Conservation (phyloP, 2,888 invertebrate genomes). For the Hypselothyrea guttata region DNA sequence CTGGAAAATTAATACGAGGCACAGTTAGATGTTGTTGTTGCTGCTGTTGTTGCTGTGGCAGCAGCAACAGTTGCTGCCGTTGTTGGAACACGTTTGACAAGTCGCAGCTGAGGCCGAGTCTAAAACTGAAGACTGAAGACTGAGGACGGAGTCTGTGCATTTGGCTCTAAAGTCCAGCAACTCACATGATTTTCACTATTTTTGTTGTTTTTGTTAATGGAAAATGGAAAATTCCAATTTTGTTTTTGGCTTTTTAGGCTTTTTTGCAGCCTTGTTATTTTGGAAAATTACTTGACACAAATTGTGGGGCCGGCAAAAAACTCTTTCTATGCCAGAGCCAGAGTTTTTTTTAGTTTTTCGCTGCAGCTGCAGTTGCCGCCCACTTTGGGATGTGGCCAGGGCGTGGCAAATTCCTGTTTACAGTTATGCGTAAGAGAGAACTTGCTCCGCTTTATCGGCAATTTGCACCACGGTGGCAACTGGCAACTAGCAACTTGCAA, state of each 20-base stretch:
- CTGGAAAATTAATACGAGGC: conserved; percentile 65
- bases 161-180: conserved; percentile 21
- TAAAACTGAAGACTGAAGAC: conserved; percentile 37
- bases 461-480: conserved; percentile 64
- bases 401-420: conserved; percentile 69
- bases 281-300: conserved; percentile 66
- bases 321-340: conserved; percentile 59
- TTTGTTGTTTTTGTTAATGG: conserved; percentile 61
- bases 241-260: conserved; percentile 20
- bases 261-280: conserved; percentile 4
- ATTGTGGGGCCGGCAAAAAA: conserved; percentile 43
- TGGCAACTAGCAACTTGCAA: conserved; percentile 44
- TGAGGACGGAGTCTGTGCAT: conserved; percentile 14
- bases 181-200: conserved; percentile 77
- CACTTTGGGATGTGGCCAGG: conserved; percentile 49
- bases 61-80: conserved; percentile 46
- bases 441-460: conserved; percentile 68
- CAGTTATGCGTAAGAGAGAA: conserved; percentile 74
- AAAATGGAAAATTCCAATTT: conserved; percentile 61
- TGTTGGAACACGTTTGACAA: conserved; percentile 74
- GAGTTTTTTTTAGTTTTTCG: too few relatives aligned
- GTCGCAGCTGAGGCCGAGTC: conserved; percentile 60
- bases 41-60: conserved; percentile 26
- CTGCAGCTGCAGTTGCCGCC: conserved; percentile 36
- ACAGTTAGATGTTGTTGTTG: conserved; percentile 55